Evolutionary conservation across 1,140 invertebrate genomes (phyloP).

Genomic region (Drosophila insularis): DNA sequence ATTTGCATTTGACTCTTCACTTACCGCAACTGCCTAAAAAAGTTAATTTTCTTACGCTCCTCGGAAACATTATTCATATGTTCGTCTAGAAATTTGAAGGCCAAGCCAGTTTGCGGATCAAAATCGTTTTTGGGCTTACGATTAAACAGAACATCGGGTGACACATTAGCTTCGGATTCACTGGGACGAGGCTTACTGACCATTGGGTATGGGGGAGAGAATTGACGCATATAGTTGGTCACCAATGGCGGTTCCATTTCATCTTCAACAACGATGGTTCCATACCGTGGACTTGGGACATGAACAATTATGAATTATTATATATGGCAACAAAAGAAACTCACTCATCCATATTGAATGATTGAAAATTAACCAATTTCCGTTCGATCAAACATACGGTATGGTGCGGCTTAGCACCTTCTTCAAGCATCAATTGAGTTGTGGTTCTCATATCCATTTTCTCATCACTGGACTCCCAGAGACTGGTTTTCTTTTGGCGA

Average conservation of each 20-base stretch:
- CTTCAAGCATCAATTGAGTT: conserved; percentile 62
- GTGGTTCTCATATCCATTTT: conserved; percentile 47
- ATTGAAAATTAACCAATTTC: conserved; percentile 63
- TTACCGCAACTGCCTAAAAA: conserved; percentile 62
- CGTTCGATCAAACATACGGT: conserved; percentile 27
- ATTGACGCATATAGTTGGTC: conserved; percentile 54
- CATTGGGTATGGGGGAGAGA: conserved; percentile 39
- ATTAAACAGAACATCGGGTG: conserved; percentile 60
- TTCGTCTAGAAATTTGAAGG: conserved; percentile 66
- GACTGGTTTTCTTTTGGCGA: conserved; percentile 39
- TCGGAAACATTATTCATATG: conserved; percentile 60
- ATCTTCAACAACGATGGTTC: conserved; percentile 25
- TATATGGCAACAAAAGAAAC: not conserved
- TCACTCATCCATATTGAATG: conserved; percentile 69
- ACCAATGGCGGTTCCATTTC: conserved; percentile 40
- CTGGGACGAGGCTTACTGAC: conserved; percentile 25
- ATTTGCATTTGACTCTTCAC: not conserved
- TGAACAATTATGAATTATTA: not conserved
- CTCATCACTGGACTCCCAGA: conserved; percentile 49
- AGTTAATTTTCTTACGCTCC: conserved; percentile 55
- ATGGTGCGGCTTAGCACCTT: conserved; percentile 38
- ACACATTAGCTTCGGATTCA: conserved; percentile 18
- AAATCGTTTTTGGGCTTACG: conserved; percentile 65
- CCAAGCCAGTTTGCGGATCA: conserved; percentile 47
- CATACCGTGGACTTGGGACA: conserved; percentile 53